Evolutionary conservation across 2,888 invertebrate genomes (phyloP), one percentile per base, ranked within the genome.

Genomic region (Caenorhabditis japonica): DNA sequence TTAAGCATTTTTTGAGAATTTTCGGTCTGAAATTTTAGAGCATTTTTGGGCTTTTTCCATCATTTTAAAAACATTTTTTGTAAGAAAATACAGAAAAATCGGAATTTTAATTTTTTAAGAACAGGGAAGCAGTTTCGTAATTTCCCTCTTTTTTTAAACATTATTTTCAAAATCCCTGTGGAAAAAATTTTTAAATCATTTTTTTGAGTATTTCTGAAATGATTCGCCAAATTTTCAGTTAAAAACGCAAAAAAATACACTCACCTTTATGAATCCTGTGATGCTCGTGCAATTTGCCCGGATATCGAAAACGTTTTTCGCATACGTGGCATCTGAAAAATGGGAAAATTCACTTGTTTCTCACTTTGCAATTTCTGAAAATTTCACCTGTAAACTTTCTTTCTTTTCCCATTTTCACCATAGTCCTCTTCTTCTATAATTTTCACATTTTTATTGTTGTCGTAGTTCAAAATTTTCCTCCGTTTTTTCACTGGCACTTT

Each of bases 291-390:
- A 68, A 30, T 4, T 53, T 52, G 46, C 53, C 68, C 15, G 73
- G 73, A 23, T 41, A 68, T 15, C 8, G 23, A 30, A 58, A 58
- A 19, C 1, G n/a, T 13, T 46, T 53, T 10, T 39, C 30, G 7
- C 73, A 74, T 7, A 21, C 0, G 3, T 41, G 55, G 27, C 73
- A 74, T 38, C 62, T 68, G 38, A 33, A 69, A 15, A 25, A n/a
- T n/a, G n/a, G n/a, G n/a, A n/a, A 34, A 52, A 12, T 27, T 13
- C 4, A n/a, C 12, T 51, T 25, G 27, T 25, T 27, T 17, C 10
- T 51, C 17, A 5, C 21, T 12, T 34, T 34, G 10, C 34, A 34
- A 34, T 30, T 30, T 30, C 30, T 7, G 10, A 30, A 30, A 30
- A 30, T 30, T 30, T 30, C 10, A 30, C 30, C 30, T 30, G 10